Evolutionary conservation across 2,797 vertebrate species (phyloP).

Genomic region (Takifugu ocellatus): DNA sequence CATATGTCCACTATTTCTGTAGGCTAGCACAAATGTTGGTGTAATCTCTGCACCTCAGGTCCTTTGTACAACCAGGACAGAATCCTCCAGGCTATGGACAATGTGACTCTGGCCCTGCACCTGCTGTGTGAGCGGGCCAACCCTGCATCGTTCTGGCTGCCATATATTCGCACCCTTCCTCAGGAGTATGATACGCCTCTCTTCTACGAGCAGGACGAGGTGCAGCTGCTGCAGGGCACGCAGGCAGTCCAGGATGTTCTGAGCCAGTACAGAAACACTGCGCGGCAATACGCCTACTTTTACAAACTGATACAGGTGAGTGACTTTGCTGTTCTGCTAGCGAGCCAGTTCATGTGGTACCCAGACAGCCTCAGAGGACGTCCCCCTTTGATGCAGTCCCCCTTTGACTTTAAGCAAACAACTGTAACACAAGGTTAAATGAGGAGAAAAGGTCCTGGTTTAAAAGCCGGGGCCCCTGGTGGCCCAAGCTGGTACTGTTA

Average conservation of each 20-base stretch:
- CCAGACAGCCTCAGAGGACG: no score
- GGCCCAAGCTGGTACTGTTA: no score
- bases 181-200: constrained; percentile 90
- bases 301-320: constrained; percentile 95
- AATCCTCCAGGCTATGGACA: constrained; percentile 97
- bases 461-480: no score
- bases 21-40: background rate
- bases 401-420: no score
- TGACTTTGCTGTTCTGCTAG: background rate
- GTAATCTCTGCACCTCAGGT: constrained; percentile 66
- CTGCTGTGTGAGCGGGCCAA: constrained; percentile 89
- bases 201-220: constrained; percentile 93
- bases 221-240: constrained; percentile 87
- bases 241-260: constrained; percentile 94
- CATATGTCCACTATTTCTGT: background rate
- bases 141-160: constrained; percentile 88
- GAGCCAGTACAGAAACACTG: constrained; percentile 97
- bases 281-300: constrained; percentile 97
- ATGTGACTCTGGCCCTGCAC: constrained; percentile 93
- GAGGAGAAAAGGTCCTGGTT: no score
- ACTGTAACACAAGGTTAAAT: no score
- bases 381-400: no score
- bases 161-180: constrained; percentile 94
- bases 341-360: no score
- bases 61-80: constrained; percentile 91